Base-by-base conservation (phyloP, 2,113 vertebrate genomes). In the Podilymbus podiceps region DNA sequence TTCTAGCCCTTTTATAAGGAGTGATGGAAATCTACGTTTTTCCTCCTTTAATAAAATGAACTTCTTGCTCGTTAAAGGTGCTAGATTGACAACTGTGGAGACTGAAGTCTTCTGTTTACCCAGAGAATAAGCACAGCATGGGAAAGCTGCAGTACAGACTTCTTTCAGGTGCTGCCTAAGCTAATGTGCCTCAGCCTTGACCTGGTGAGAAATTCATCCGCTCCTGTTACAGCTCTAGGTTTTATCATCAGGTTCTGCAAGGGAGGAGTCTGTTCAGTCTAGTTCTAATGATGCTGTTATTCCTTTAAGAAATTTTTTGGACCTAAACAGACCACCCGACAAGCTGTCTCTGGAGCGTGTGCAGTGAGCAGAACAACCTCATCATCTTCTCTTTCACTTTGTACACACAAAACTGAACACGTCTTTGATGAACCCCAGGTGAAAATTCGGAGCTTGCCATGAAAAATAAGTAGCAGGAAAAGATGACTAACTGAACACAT, bases 391-490 rank as follows among this genome's bases (percentile, higher is more conserved):
- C 80, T 52, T 85, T 79, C 6, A 5, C 73, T 89, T 31, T 18
- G 82, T 68, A 76, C 89, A 50, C 77, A 35, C 80, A 58, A 38
- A 90, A 84, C 95, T 93, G 90, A 95, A 49, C 97, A 5, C 1
- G 8, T 17, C 97, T 97, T 97, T 97, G 96, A 97, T 90, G 95
- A 92, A 92, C 53, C 86, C 80, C 69, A 72, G 90, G 94, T 97
- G 94, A 95, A 95, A 92, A 81, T 78, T 23, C 77, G 8, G 76
- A 80, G 83, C 89, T 87, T 97, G 95, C 94, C 94, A 97, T 95
- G 90, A 91, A 97, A 97, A 95, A 97, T 87, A 97, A 91, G 80
- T 59, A 58, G 80, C 95, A 95, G 95, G 97, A 97, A 96, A 92
- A 85, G 92, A 81, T 96, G 95, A 96, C 90, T 81, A 62, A 92